Evolutionary conservation across 2,113 vertebrate species (phyloP).

Genomic region (Melanocharis versteri): DNA sequence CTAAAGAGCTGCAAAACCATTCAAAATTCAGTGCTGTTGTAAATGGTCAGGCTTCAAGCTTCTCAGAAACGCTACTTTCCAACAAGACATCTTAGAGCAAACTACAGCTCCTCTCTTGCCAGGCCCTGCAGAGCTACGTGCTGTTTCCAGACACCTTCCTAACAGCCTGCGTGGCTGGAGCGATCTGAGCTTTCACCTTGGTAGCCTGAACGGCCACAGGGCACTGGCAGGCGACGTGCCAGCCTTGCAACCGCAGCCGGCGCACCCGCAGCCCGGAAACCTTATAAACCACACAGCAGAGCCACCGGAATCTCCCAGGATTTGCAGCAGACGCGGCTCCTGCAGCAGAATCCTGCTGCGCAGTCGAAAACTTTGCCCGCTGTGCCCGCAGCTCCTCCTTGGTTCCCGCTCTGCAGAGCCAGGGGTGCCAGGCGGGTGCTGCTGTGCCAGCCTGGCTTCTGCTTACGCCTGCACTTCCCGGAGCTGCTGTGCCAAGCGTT

Average conservation of each 20-base stretch:
- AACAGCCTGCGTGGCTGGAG: fast-evolving
- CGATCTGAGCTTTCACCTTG: neutral
- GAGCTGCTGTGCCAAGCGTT: neutral
- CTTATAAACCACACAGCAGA: fast-evolving
- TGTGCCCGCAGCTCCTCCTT: neutral
- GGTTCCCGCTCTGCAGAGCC: neutral
- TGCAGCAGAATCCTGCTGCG: neutral
- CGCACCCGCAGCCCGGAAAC: fast-evolving
- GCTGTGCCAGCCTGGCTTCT: neutral
- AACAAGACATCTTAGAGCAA: neutral
- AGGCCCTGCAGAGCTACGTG: neutral
- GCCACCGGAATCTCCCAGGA: neutral
- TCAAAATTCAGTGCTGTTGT: neutral
- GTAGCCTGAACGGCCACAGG: fast-evolving
- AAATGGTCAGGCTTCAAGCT: neutral
- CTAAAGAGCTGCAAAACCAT: neutral
- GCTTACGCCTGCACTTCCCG: neutral
- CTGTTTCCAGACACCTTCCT: neutral
- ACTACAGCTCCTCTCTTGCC: neutral
- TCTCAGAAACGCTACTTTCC: neutral
- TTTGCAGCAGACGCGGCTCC: neutral
- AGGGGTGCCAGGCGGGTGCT: neutral
- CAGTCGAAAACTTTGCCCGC: fast-evolving
- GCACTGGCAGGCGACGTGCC: neutral
- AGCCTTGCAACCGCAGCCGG: fast-evolving